These are phyloP conservation scores for Nycticorax nycticorax DNA, from an alignment of 2,113 vertebrate genomes.

Conservation along the genomic window DNA sequence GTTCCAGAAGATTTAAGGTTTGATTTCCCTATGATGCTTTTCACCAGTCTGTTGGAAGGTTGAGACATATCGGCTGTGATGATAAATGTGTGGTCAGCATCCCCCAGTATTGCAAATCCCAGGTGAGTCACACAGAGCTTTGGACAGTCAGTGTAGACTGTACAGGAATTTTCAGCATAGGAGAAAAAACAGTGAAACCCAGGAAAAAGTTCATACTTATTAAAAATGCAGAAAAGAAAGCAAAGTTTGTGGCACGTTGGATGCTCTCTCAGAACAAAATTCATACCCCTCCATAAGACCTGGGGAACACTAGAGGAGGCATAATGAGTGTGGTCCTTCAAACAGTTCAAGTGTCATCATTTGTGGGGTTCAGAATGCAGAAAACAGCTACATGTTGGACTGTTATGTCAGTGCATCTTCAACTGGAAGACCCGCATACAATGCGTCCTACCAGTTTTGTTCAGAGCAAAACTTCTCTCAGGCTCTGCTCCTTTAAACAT, in stretches of 20 bases:
- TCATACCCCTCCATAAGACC: neutral
- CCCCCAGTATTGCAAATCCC: neutral
- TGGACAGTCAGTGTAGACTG: neutral
- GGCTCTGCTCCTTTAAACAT: neutral
- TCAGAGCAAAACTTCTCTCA: neutral
- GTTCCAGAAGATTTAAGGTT: neutral
- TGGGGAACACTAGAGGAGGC: neutral
- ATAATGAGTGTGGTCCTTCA: neutral
- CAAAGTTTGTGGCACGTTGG: neutral
- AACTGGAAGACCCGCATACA: neutral
- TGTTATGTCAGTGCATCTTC: neutral
- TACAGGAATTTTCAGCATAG: neutral
- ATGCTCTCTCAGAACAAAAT: neutral
- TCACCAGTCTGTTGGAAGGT: neutral
- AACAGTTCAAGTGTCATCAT: neutral
- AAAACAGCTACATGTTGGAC: neutral
- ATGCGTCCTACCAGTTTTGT: neutral
- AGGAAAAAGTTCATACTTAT: neutral
- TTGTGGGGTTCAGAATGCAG: neutral
- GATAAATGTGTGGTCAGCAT: rapidly evolving
- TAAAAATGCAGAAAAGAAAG: neutral
- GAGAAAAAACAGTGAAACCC: neutral
- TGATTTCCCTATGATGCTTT: neutral
- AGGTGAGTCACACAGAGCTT: rapidly evolving
- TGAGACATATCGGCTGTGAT: neutral